Base-by-base conservation (phyloP, 2,888 invertebrate species). In the Trachelus stipa region DNA sequence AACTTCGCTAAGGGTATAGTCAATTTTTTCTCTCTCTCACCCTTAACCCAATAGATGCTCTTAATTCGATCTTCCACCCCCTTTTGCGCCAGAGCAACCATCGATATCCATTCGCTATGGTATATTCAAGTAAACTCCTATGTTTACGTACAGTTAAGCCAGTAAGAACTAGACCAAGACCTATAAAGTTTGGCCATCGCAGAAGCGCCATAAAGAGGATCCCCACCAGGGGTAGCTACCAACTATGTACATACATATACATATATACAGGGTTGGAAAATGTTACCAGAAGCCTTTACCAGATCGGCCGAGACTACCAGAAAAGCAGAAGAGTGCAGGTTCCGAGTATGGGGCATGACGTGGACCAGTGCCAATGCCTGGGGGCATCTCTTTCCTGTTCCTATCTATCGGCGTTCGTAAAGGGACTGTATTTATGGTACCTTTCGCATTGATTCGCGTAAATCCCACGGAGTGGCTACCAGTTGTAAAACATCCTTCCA, bases 141-240 rank as follows among this genome's bases (percentile, higher is more conserved):
- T 78, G 79, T 77, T 82, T 79, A 80, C 81, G 82, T 79, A 81
- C 23, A 56, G 81, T 80, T 77, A 79, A 76, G 78, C 78, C 23
- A 34, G 80, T 77, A 83, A 83, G 23, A 71, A 71, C 71, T 34
- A 6, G 71, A 74, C 56, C 23, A 74, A 1, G 35, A 12, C 80
- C 85, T 86, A 83, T 87, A 87, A 87, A 87, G 81, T 84, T 82
- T 76, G 82, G 85, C 79, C 83, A 85, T 86, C 83, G 85, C 83
- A 80, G 82, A 84, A 83, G 82, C 82, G 84, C 83, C 83, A 85
- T 87, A 87, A 87, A 87, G 86, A 84, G 80, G 82, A 80, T 79
- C 56, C 23, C 1, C 56, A 9, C 56, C 23, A 56, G 9, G 23
- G 56, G 56, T 56, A 23, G 2, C 23, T 9, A 15, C 56, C 33